phyloP scores from a whole-genome alignment of 2,888 invertebrate genomes.

The Dioctria rufipes region DNA sequence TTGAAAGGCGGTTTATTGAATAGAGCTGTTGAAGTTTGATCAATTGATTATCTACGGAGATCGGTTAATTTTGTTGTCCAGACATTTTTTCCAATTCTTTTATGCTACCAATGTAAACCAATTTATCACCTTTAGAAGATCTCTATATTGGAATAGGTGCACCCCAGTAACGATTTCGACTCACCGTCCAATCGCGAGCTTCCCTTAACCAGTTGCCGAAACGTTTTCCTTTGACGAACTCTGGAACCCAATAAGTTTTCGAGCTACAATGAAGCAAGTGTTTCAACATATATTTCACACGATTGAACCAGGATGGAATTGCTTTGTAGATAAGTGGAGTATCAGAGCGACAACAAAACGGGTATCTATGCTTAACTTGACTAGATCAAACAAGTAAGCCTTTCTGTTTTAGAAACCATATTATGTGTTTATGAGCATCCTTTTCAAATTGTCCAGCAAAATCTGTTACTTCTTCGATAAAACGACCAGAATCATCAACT shows the following conservation, averaged over 20 bases:
- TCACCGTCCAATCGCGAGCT: constrained; percentile 98
- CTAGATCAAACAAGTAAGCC: constrained; percentile 84
- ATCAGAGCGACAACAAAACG: too few relatives aligned
- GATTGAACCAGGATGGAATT: too few relatives aligned
- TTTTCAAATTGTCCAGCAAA: constrained; percentile 95
- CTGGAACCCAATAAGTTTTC: constrained; percentile 98
- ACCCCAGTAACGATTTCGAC: too few relatives aligned
- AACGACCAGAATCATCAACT: constrained; percentile 92
- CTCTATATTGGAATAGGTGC: too few relatives aligned
- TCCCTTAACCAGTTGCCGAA: constrained; percentile 99
- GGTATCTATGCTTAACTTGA: too few relatives aligned
- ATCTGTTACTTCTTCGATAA: constrained; percentile 86
- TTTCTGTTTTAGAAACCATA: constrained; percentile 83
- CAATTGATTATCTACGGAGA: too few relatives aligned
- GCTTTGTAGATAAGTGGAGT: too few relatives aligned
- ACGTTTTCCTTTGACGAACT: constrained; percentile 97
- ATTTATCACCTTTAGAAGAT: too few relatives aligned
- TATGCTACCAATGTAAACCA: too few relatives aligned
- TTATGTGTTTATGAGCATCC: constrained; percentile 97
- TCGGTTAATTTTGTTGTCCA: too few relatives aligned
- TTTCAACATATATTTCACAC: constrained; percentile 92
- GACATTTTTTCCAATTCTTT: too few relatives aligned
- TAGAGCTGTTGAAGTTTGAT: too few relatives aligned
- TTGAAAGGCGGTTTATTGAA: constrained; percentile 99
- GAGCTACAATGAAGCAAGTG: constrained; percentile 84